A percentile compares a stretch with the other conserved stretches of the same genome.
phyloP scores from a whole-genome alignment of 2,888 invertebrate genomes.

The Callimorpha dominula region DNA sequence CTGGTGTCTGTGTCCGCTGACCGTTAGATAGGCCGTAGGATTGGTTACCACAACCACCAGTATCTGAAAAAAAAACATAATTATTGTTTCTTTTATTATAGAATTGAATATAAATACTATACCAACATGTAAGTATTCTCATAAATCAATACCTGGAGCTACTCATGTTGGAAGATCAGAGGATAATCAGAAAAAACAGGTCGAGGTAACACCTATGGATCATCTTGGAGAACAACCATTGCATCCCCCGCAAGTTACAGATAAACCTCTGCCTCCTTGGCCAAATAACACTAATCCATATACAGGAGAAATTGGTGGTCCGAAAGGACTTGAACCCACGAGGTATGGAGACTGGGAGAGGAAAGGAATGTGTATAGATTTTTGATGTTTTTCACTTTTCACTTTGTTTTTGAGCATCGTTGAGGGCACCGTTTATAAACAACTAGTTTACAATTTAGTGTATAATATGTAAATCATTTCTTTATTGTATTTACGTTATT shows the following conservation, averaged over 20 bases:
- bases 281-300: conserved; percentile 95
- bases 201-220: conserved; percentile 88
- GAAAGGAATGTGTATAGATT: conserved; percentile 98
- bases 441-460: background rate
- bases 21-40: background rate
- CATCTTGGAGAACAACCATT: conserved; percentile 92
- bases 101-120: conserved; percentile 23
- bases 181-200: conserved; percentile 91
- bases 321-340: conserved; percentile 98
- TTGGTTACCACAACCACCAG: background rate
- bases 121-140: conserved; percentile 54
- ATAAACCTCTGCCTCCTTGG: conserved; percentile 93
- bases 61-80: too few relatives aligned
- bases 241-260: conserved; percentile 87
- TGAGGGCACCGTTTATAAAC: background rate
- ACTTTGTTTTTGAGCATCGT: background rate
- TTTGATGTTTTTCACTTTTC: conserved; percentile 84
- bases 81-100: conserved; percentile 19
- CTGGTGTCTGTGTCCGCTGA: too few relatives aligned
- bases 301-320: conserved; percentile 98
- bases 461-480: too few relatives aligned
- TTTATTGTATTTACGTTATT: too few relatives aligned
- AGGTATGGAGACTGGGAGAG: conserved; percentile 99
- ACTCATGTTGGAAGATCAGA: conserved; percentile 72
- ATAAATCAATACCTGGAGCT: conserved; percentile 51